These are phyloP conservation scores for Aphidius colemani DNA, from an alignment of 2,888 invertebrate genomes.

Conservation along the genomic window DNA sequence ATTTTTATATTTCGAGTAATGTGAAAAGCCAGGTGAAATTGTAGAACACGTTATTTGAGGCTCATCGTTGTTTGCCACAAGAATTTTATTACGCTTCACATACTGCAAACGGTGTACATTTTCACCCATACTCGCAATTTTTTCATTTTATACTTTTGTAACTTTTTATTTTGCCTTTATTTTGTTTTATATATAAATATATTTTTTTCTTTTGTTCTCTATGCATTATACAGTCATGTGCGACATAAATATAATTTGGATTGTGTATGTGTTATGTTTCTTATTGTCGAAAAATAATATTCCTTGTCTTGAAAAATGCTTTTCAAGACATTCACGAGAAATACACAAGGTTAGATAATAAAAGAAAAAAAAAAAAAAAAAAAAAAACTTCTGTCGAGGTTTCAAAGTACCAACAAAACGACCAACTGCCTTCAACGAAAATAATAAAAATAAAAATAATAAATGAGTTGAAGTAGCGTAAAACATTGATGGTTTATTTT, in stretches of 20 bases:
- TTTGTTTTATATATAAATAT: conserved; percentile 9
- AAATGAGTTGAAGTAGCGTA: conserved; percentile 1
- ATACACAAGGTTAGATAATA: not conserved
- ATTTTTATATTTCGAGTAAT: conserved; percentile 16
- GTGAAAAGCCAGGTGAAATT: conserved; percentile 16
- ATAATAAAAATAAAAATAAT: conserved; percentile 17
- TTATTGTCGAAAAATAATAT: too few species aligned
- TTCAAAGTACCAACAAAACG: too few species aligned
- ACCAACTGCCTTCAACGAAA: not conserved
- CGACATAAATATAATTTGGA: too few species aligned
- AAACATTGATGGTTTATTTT: conserved; percentile 11
- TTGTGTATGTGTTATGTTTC: too few species aligned
- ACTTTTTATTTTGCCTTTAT: conserved; percentile 4
- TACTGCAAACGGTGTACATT: conserved; percentile 21
- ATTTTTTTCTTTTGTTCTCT: too few species aligned
- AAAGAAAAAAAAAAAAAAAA: not conserved
- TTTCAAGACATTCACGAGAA: conserved; percentile 29
- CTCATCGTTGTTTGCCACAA: conserved; percentile 27
- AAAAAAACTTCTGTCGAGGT: not conserved
- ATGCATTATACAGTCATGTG: too few species aligned
- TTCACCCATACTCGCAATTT: conserved; percentile 1
- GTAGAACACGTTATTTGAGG: conserved; percentile 15
- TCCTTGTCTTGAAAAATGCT: conserved; percentile 26
- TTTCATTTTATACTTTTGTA: conserved; percentile 8
- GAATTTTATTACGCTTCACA: conserved; percentile 30